Conservation (phyloP, 2,888 invertebrate genomes). For the Caenorhabditis zanzibari region DNA sequence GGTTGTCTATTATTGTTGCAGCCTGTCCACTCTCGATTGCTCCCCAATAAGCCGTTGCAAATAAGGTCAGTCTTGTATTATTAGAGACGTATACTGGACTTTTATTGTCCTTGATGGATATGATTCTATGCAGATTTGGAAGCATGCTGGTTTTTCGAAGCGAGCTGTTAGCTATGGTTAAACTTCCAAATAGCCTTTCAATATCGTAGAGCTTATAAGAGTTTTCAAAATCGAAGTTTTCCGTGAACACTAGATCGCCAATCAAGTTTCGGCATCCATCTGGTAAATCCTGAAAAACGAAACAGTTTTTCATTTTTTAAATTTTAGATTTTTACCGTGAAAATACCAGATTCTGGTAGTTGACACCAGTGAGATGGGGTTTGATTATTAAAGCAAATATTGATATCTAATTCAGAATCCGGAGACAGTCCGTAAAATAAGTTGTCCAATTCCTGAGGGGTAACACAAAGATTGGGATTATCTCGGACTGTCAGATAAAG, state of each 20-base stretch:
- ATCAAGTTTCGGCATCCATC: constrained; percentile 3
- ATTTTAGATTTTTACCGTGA: background rate
- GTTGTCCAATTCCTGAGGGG: constrained; percentile 2
- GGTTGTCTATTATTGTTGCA: constrained; percentile 8
- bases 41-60: background rate
- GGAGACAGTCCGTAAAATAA: background rate
- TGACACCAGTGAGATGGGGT: constrained; percentile 9
- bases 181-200: constrained; percentile 14
- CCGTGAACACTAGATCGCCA: constrained; percentile 15
- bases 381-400: constrained; percentile 21
- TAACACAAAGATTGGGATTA: constrained; percentile 38
- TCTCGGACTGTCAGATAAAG: constrained; percentile 11
- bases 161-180: constrained; percentile 5
- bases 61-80: background rate
- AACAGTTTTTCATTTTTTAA: background rate
- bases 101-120: constrained; percentile 13
- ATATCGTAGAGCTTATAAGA: constrained; percentile 17
- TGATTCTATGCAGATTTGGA: background rate
- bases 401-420: constrained; percentile 10
- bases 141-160: constrained; percentile 21
- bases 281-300: constrained; percentile 18
- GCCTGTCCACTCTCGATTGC: constrained; percentile 10
- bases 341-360: background rate
- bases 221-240: constrained; percentile 9
- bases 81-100: background rate